Conservation (phyloP, 2,888 invertebrate genomes). For the Erebia ligea region DNA sequence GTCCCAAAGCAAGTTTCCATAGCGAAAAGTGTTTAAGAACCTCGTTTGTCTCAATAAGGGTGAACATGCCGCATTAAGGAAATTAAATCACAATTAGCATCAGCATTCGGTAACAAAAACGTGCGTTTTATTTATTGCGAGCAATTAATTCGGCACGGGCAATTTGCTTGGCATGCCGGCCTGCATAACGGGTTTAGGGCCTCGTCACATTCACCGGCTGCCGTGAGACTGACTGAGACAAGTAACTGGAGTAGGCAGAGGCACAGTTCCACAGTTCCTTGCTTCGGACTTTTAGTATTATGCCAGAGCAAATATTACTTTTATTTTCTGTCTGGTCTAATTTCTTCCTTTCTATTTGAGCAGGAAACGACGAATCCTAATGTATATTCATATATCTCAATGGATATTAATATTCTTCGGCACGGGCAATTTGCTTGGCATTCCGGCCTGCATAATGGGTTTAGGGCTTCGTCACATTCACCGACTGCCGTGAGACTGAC, state of each 20-base stretch:
- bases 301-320: no score
- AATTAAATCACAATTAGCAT: conserved; percentile 19
- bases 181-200: conserved; percentile 4
- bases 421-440: no score
- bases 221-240: neutral
- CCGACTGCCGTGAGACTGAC: no score
- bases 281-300: no score
- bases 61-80: neutral
- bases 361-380: no score
- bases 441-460: no score
- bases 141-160: conserved; percentile 28
- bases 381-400: no score
- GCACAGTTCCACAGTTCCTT: no score
- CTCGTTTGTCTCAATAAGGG: conserved; percentile 10
- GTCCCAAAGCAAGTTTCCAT: neutral
- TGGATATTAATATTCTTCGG: no score
- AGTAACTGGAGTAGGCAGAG: neutral
- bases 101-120: conserved; percentile 15
- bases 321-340: no score
- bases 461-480: no score
- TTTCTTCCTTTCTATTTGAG: no score
- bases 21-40: conserved; percentile 4
- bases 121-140: conserved; percentile 29
- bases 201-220: conserved; percentile 6
- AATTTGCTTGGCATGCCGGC: conserved; percentile 17